Evolutionary conservation across 2,888 invertebrate genomes (phyloP).

Genomic region (Idaea biselata): DNA sequence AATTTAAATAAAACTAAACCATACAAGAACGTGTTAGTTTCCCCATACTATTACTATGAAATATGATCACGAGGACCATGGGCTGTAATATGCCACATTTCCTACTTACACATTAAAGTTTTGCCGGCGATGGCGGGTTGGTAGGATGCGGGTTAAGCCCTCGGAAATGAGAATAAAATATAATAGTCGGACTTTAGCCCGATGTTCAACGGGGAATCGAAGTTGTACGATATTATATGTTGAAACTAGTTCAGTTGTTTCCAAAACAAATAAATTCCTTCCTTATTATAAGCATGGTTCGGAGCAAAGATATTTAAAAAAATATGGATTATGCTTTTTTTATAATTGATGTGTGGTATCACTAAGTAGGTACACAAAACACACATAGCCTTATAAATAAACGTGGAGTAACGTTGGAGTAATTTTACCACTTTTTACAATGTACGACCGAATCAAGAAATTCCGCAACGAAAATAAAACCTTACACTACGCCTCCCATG

Average conservation of each 20-base stretch:
- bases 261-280: neutral
- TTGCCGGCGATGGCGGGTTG: neutral
- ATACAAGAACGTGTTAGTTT: conserved; percentile 6
- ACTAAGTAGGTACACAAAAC: too few species aligned
- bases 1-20: conserved; percentile 6
- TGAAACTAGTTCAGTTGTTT: neutral
- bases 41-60: neutral
- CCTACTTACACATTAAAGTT: neutral
- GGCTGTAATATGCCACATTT: neutral
- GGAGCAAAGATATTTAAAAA: neutral
- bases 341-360: too few species aligned
- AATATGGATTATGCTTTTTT: too few species aligned
- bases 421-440: too few species aligned
- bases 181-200: neutral
- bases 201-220: neutral
- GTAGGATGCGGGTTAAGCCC: neutral
- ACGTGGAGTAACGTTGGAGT: too few species aligned
- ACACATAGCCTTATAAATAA: too few species aligned
- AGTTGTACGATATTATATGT: neutral
- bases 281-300: neutral
- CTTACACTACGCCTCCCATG: too few species aligned
- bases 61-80: neutral
- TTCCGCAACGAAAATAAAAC: too few species aligned
- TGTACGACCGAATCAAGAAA: too few species aligned
- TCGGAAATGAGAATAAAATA: neutral